phyloP scores from a whole-genome alignment of 2,888 invertebrate genomes.

The Lomographa bimaculata region DNA sequence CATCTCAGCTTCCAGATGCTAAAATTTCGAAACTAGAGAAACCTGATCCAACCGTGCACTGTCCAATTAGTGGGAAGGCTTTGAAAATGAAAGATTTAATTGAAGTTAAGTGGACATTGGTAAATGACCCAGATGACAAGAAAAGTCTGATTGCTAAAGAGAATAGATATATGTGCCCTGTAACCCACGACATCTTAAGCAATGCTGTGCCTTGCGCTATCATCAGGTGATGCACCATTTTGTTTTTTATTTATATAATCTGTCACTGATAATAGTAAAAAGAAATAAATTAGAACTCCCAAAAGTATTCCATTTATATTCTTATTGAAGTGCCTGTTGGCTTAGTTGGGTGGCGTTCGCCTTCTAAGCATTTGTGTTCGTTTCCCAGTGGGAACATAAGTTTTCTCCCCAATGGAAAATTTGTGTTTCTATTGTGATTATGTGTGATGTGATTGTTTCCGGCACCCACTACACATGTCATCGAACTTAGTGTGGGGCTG shows the following conservation, averaged over 20 bases:
- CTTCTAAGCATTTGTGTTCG: no score
- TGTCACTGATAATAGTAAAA: no score
- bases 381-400: no score
- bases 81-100: conserved; percentile 96
- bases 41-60: conserved; percentile 69
- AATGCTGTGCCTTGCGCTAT: conserved; percentile 98
- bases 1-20: conserved; percentile 95
- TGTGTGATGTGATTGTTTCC: no score
- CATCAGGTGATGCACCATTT: conserved; percentile 77
- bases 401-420: no score
- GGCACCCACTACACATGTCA: no score
- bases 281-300: no score
- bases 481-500: no score
- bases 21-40: conserved; percentile 83
- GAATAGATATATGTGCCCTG: conserved; percentile 98
- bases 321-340: no score
- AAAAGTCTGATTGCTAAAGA: conserved; percentile 94
- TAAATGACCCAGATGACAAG: conserved; percentile 94
- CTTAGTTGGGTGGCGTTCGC: no score
- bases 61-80: conserved; percentile 85
- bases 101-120: conserved; percentile 95
- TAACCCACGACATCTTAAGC: conserved; percentile 97
- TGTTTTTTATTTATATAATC: not conserved
- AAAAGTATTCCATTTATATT: no score
- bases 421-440: no score